These are phyloP conservation scores for Melanotaenia duboulayi DNA, from an alignment of 2,113 vertebrate species.

Conservation along the genomic window DNA sequence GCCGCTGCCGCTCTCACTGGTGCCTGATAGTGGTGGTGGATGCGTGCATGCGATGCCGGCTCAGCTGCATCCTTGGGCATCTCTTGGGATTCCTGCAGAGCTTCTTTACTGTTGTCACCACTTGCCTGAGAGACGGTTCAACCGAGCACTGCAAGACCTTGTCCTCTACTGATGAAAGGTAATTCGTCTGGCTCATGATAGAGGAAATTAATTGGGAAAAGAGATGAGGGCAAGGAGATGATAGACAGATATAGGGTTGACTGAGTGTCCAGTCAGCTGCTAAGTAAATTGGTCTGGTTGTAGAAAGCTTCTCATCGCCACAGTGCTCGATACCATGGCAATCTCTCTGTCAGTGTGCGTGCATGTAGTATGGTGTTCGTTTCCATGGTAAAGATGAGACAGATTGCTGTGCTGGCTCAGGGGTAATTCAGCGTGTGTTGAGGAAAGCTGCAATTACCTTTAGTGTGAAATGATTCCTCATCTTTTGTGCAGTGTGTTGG, in stretches of 20 bases:
- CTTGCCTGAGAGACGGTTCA: constrained; percentile 54
- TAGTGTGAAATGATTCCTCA: constrained; percentile 57
- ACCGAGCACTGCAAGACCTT: constrained; percentile 51
- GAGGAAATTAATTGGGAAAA: constrained; percentile 47
- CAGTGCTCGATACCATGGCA: constrained; percentile 75
- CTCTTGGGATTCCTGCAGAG: constrained; percentile 80
- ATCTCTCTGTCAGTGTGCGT: constrained; percentile 67
- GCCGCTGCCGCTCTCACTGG: constrained; percentile 62
- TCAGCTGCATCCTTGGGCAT: constrained; percentile 76
- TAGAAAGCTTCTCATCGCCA: constrained; percentile 63
- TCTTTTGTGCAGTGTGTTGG: constrained; percentile 30
- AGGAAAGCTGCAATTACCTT: constrained; percentile 64
- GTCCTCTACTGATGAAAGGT: constrained; percentile 69
- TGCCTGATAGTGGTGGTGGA: constrained; percentile 70
- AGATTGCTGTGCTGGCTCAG: constrained; percentile 68
- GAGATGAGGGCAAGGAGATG: constrained; percentile 30
- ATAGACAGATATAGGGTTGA: constrained; percentile 57
- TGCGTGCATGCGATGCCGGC: constrained; percentile 67
- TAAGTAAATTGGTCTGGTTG: constrained; percentile 68
- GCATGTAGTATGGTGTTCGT: constrained; percentile 77
- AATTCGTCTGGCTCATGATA: constrained; percentile 62
- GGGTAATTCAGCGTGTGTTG: constrained; percentile 67
- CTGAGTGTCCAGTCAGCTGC: constrained; percentile 58
- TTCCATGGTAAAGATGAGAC: constrained; percentile 81
- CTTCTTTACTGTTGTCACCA: constrained; percentile 67